Percentiles rank a stretch among this genome's conserved stretches.
These are phyloP conservation scores for Trachythela sp. DNA, from an alignment of 64 coral and sea anemone species.

Conservation along the genomic window DNA sequence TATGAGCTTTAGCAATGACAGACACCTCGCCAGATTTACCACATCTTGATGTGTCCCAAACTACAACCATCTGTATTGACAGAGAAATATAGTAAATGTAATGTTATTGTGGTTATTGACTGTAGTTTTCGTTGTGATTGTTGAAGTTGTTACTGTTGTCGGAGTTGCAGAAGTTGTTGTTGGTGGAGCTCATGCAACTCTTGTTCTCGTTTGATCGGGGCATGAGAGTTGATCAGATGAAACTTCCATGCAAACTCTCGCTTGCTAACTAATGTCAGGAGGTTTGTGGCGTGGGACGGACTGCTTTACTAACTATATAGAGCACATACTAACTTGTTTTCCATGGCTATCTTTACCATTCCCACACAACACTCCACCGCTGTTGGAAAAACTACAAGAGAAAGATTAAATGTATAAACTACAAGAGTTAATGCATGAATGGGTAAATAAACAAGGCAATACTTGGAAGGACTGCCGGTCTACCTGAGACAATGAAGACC, in stretches of 20 bases:
- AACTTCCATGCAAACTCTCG: too few species aligned
- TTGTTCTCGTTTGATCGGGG: too few species aligned
- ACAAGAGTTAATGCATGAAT: background rate
- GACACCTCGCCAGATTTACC: conserved; percentile 75
- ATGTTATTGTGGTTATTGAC: background rate
- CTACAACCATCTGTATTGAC: conserved; percentile 53
- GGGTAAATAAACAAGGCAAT: background rate
- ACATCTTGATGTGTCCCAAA: conserved; percentile 88
- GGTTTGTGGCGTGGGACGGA: too few species aligned
- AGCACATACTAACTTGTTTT: conserved; percentile 42
- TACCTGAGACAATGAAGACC: conserved; percentile 82
- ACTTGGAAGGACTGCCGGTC: too few species aligned
- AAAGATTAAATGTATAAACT: background rate
- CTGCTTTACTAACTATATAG: background rate
- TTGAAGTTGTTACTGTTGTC: too few species aligned
- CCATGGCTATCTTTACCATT: conserved; percentile 48
- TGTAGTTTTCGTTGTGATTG: too few species aligned
- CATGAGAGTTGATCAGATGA: too few species aligned
- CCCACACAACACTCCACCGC: conserved; percentile 62
- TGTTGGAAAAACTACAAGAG: conserved; percentile 59
- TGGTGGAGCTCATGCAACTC: too few species aligned
- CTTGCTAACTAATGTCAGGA: too few species aligned
- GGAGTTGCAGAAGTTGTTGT: too few species aligned
- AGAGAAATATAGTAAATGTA: background rate
- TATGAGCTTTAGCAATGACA: conserved; percentile 88